Base-by-base conservation (phyloP, 1,140 invertebrate species). In the Leptinotarsa texana region DNA sequence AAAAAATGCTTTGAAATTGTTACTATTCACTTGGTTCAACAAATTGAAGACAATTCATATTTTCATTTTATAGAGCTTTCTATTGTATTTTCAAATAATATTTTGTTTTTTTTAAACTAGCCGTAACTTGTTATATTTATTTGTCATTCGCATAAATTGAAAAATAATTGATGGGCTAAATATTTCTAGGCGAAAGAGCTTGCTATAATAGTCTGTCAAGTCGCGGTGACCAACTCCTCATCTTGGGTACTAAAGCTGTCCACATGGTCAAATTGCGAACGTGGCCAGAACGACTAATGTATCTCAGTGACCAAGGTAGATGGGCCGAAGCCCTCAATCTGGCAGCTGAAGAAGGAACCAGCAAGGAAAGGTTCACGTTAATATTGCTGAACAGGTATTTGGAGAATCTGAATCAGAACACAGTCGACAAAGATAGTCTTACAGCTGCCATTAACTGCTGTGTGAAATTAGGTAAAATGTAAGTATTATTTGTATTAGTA, bases 181-280 rank as follows among this genome's bases (percentile, higher is more conserved):
- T 42, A 62, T 74, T 74, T 75, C 15, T 47, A 75, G 74, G 95
- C 1, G 93, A 96, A 84, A 89, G 92, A 80, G 95, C 95, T 8
- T 97, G 95, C 82, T 97, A 96, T 80, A 96, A 97, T 80, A 96
- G 96, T 18, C 89, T 97, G 21, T 91, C 94, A 72, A 93, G 92
- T 69, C 90, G 92, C 76, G 93, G 93, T 57, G 93, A 92, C 67
- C 93, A 96, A 79, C 84, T 98, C 13, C 89, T 97, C 71, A 81
- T 98, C 2, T 86, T 99, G 27, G 97, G 97, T 1, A 93, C 93
- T 1, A 92, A 92, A 80, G 92, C 91, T 65, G 89, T 97, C 63
- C 92, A 96, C 84, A 89, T 93, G 15, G 89, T 96, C 69, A 92
- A 91, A 73, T 89, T 98, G 80, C 86, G 96, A 82, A 90, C 92